Evolutionary conservation across 2,888 invertebrate genomes (phyloP), one percentile per base, ranked within the genome.

Genomic region (Trachelus iudaicus): DNA sequence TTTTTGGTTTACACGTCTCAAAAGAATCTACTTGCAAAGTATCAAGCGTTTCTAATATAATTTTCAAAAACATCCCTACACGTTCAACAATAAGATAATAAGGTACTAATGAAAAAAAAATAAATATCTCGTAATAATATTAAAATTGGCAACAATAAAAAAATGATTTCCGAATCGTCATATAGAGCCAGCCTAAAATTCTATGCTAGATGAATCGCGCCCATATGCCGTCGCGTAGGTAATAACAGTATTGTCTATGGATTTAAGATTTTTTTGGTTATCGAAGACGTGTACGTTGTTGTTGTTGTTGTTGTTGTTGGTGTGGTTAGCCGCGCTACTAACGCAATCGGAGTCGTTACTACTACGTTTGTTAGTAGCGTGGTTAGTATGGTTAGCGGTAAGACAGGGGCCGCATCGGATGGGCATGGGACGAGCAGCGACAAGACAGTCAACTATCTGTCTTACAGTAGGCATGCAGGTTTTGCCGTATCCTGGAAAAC

Each of bases 391-490:
- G 86, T 88, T 90, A 90, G 90, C 89, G 87, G 89, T 88, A 88
- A 88, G 89, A 86, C 89, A 88, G 84, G 90, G 87, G 85, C 90
- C 88, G 87, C 90, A 87, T 89, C 89, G 89, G 86, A 89, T 89
- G 86, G 89, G 89, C 87, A 90, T 88, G 85, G 86, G 88, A 89
- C 86, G 90, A 89, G 87, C 90, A 88, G 90, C 89, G 87, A 89
- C 87, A 84, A 89, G 89, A 90, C 89, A 88, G 89, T 90, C 89
- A 90, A 90, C 90, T 89, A 90, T 89, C 89, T 90, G 89, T 90
- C 88, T 90, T 93, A 94, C 92, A 93, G 93, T 91, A 94, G 93
- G 92, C 94, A 94, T 94, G 94, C 94, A 94, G 93, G 93, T 91
- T 92, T 92, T 91, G 90, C 89, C 85, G 90, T 88, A 89, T 89